Percentiles rank a stretch among this genome's conserved stretches.
These are phyloP conservation scores for Herpailurus yagouaroundi DNA, from an alignment of 2,113 vertebrate genomes.

Conservation along the genomic window DNA sequence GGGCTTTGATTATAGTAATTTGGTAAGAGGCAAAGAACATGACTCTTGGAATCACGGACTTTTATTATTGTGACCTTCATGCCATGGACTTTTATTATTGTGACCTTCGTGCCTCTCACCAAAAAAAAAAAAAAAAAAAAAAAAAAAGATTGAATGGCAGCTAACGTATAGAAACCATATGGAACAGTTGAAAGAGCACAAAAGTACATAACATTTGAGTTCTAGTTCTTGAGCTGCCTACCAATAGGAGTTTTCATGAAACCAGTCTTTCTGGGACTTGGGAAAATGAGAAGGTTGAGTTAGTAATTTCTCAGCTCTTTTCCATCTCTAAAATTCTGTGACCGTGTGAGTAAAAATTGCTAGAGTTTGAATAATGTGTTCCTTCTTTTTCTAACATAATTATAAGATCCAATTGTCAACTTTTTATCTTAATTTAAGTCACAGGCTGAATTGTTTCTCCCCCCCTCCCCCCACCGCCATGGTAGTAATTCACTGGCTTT, in stretches of 20 bases:
- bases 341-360: background rate
- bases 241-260: background rate
- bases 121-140: background rate
- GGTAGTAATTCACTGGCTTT: background rate
- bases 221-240: background rate
- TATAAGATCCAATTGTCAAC: background rate
- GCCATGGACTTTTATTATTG: background rate
- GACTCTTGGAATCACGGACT: background rate
- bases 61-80: background rate
- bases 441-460: background rate
- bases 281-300: background rate
- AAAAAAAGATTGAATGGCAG: background rate
- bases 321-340: background rate
- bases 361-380: background rate
- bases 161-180: background rate
- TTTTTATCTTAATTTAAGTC: conserved; percentile 40
- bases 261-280: background rate
- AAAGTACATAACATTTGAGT: background rate
- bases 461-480: too few species aligned
- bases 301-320: background rate
- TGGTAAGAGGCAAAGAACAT: background rate
- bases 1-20: conserved; percentile 37
- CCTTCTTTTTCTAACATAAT: conserved; percentile 30
- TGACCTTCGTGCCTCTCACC: background rate
- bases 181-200: background rate